Evolutionary conservation across 2,888 invertebrate genomes (phyloP).

Genomic region (Metalampra italica): DNA sequence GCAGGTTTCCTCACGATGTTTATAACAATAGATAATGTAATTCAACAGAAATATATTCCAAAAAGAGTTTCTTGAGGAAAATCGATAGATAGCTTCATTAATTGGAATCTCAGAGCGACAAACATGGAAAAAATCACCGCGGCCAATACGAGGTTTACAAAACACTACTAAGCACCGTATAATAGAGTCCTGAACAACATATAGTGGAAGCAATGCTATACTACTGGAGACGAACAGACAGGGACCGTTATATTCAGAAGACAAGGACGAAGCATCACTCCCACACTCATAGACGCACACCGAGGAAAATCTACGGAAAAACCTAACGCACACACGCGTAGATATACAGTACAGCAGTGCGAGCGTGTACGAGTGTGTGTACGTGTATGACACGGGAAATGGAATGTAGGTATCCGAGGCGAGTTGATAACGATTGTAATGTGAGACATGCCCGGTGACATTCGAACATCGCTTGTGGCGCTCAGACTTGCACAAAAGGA

Average conservation of each 20-base stretch:
- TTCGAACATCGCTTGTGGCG: slow-evolving; percentile 15
- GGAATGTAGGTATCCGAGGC: slow-evolving; percentile 39
- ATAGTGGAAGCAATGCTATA: slow-evolving; percentile 31
- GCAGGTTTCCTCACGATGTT: too few relatives aligned
- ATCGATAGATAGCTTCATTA: neutral
- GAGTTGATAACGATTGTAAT: slow-evolving; percentile 46
- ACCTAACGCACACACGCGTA: slow-evolving; percentile 31
- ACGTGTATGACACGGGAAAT: slow-evolving; percentile 23
- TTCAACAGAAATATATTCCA: too few relatives aligned
- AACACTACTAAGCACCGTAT: slow-evolving; percentile 53
- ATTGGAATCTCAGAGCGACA: neutral
- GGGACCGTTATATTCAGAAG: slow-evolving; percentile 16
- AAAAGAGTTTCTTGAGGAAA: too few relatives aligned
- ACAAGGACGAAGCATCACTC: slow-evolving; percentile 14
- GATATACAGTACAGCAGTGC: too few relatives aligned
- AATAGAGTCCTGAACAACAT: slow-evolving; percentile 54
- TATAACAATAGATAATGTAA: too few relatives aligned
- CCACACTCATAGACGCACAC: slow-evolving; percentile 10
- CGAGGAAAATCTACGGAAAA: slow-evolving; percentile 20
- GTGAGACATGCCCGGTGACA: slow-evolving; percentile 44
- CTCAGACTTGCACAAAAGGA: too few relatives aligned
- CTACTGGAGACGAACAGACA: slow-evolving; percentile 27
- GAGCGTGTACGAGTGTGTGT: slow-evolving; percentile 11
- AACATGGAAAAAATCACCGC: slow-evolving; percentile 20
- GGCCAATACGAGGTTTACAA: slow-evolving; percentile 38